A percentile compares a stretch with the other conserved stretches of the same genome.
Evolutionary conservation across 1,140 invertebrate species (phyloP).

Genomic region (Drosophila athabasca): DNA sequence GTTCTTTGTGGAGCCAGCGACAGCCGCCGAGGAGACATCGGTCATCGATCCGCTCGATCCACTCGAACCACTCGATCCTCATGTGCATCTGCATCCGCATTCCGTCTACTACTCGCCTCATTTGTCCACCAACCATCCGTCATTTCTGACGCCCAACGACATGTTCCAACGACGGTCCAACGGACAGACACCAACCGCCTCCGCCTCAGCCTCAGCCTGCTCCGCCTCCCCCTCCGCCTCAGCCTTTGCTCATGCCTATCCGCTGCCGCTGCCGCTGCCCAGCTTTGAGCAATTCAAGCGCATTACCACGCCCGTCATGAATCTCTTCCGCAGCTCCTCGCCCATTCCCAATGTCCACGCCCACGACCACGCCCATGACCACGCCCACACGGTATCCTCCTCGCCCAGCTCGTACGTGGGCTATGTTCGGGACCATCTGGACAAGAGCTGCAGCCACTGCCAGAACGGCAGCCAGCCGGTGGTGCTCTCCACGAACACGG

Average conservation of each 20-base stretch:
- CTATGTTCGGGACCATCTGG: constrained; percentile 79
- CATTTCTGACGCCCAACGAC: constrained; percentile 29
- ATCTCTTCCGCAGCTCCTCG: constrained; percentile 79
- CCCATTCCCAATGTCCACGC: constrained; percentile 32
- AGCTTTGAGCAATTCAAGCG: constrained; percentile 80
- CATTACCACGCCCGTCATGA: constrained; percentile 77
- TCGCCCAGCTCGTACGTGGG: constrained; percentile 76
- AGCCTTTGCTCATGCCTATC: constrained; percentile 34
- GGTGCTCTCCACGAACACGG: constrained; percentile 77
- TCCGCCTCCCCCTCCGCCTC: constrained; percentile 38
- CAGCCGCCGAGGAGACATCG: constrained; percentile 57
- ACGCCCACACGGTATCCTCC: constrained; percentile 69
- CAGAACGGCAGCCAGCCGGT: constrained; percentile 81
- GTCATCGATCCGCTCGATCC: constrained; percentile 31
- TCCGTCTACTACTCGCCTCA: constrained; percentile 60
- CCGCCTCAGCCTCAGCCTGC: constrained; percentile 18
- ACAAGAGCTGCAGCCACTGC: constrained; percentile 81
- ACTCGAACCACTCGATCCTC: constrained; percentile 55
- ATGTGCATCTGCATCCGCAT: constrained; percentile 70
- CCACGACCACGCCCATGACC: constrained; percentile 60
- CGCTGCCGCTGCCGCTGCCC: constrained; percentile 56
- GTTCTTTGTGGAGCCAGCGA: constrained; percentile 70
- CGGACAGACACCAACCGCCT: constrained; percentile 65
- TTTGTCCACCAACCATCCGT: constrained; percentile 49
- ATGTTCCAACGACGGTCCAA: constrained; percentile 50